phyloP scores from a whole-genome alignment of 2,888 invertebrate genomes.

The Polylopha cassiicola region DNA sequence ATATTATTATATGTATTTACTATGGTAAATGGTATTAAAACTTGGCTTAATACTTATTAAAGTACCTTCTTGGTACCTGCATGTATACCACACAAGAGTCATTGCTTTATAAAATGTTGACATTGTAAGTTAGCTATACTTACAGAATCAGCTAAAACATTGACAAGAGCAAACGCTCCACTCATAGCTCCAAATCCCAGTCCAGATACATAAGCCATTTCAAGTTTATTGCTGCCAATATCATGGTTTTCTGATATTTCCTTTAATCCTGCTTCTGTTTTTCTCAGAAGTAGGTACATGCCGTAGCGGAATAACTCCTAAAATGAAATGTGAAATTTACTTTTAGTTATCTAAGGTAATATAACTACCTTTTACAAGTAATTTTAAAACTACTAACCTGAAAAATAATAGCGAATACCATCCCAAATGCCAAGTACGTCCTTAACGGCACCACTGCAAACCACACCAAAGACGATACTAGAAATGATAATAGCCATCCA shows the following conservation, averaged over 20 bases:
- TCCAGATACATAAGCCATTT: slow-evolving; percentile 97
- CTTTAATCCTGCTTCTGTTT: slow-evolving; percentile 93
- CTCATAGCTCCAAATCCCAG: slow-evolving; percentile 97
- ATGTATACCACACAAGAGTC: no score
- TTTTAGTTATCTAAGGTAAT: not conserved
- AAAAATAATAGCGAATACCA: slow-evolving; percentile 92
- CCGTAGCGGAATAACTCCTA: slow-evolving; percentile 93
- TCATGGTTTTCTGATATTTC: slow-evolving; percentile 89
- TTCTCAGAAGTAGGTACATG: slow-evolving; percentile 86
- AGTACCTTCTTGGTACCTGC: no score
- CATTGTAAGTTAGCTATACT: no score
- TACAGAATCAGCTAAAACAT: slow-evolving; percentile 94
- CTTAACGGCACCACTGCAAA: slow-evolving; percentile 88
- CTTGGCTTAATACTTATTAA: no score
- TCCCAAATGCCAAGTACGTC: slow-evolving; percentile 87
- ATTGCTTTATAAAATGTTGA: no score
- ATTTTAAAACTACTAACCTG: slow-evolving; percentile 57
- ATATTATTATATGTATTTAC: not conserved
- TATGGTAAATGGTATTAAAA: no score
- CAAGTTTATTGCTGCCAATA: slow-evolving; percentile 91
- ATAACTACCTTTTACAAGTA: no score
- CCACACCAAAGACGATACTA: slow-evolving; percentile 94
- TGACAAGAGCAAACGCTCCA: slow-evolving; percentile 95
- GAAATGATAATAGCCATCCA: slow-evolving; percentile 94
- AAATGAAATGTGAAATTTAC: slow-evolving; percentile 28